Conservation (phyloP, 1,140 invertebrate genomes). For the Temnothorax nylanderi region DNA sequence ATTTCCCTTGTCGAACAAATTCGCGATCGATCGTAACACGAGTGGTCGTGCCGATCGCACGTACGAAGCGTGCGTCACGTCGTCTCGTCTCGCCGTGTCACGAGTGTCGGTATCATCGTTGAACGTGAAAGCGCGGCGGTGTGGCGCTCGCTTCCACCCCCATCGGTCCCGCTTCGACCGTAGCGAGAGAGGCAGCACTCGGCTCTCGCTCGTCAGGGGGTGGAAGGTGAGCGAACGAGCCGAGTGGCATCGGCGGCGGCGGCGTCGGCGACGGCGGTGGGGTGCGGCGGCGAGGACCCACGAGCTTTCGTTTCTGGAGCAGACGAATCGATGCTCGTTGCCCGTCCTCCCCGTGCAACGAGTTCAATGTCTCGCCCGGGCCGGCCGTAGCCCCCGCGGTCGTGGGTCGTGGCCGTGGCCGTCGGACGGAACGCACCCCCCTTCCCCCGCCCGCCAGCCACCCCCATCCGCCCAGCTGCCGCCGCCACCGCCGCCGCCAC, state of each 20-base stretch:
- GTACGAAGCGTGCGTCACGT: constrained; percentile 68
- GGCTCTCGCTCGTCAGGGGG: constrained; percentile 58
- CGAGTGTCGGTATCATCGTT: constrained; percentile 50
- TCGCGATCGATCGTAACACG: constrained; percentile 27
- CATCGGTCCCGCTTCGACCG: constrained; percentile 5
- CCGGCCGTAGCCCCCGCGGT: constrained; percentile 75
- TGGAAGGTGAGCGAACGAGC: constrained; percentile 55
- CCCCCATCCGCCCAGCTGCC: constrained; percentile 10
- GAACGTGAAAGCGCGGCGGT: neutral
- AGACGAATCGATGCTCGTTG: constrained; percentile 82
- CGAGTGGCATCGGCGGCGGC: constrained; percentile 63
- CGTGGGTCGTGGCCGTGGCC: constrained; percentile 71
- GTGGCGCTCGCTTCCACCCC: constrained; percentile 6
- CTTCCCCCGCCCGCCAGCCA: neutral
- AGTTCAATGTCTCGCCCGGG: constrained; percentile 85
- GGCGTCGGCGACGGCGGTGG: constrained; percentile 60
- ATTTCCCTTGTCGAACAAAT: neutral
- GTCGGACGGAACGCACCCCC: constrained; percentile 64
- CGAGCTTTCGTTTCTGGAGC: constrained; percentile 81
- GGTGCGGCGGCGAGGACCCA: constrained; percentile 64
- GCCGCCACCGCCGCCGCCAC: neutral
- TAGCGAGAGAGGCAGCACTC: constrained; percentile 39
- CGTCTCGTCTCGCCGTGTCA: constrained; percentile 70
- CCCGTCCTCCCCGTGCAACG: constrained; percentile 79
- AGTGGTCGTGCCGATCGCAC: constrained; percentile 65